phyloP scores from a whole-genome alignment of 2,888 invertebrate species.

The Cryptosula pallasiana region DNA sequence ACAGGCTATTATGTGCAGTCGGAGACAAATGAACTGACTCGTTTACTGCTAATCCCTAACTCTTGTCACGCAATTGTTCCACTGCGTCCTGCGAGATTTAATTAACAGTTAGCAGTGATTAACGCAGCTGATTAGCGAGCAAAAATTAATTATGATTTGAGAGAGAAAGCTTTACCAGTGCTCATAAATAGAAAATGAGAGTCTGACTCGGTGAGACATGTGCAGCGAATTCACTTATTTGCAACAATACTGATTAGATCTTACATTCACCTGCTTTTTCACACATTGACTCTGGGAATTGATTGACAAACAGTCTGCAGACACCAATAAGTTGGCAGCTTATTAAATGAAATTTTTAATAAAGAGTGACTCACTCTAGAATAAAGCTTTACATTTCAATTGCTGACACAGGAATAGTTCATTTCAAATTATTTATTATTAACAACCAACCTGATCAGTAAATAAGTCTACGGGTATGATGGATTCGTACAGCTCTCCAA shows the following conservation, averaged over 20 bases:
- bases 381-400: not conserved
- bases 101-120: not conserved
- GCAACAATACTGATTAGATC: conserved; percentile 15
- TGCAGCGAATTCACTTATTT: not conserved
- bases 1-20: no score
- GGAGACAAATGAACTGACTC: no score
- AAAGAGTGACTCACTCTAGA: not conserved
- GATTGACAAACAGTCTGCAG: not conserved
- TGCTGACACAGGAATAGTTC: not conserved
- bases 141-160: not conserved
- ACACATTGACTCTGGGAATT: not conserved
- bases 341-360: no score
- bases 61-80: no score
- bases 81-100: not conserved
- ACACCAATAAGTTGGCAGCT: no score
- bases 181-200: not conserved
- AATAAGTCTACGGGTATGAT: conserved; percentile 1
- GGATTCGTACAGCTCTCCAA: conserved; percentile 1
- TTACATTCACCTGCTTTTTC: conserved; percentile 14
- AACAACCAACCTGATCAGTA: not conserved
- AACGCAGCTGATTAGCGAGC: not conserved
- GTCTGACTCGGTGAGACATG: not conserved
- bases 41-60: no score
- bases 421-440: no score
- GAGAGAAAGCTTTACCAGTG: not conserved